Evolutionary conservation across 1,140 invertebrate genomes (phyloP).

Genomic region (Scaptomyza montana): DNA sequence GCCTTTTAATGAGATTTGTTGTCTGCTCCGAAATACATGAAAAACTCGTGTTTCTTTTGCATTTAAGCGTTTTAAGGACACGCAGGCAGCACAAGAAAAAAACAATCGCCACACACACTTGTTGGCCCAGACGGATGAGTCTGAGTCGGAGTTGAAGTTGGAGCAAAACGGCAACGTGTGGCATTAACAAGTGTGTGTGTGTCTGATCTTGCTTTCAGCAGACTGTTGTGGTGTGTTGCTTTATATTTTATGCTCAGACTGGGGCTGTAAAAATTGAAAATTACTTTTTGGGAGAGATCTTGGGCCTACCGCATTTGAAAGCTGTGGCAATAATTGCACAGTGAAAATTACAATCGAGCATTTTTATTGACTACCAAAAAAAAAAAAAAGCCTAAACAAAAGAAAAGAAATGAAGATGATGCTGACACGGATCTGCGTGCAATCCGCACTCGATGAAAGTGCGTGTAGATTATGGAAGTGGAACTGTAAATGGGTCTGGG

Average conservation of each 20-base stretch:
- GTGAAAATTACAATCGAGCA: constrained; percentile 76
- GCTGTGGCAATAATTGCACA: constrained; percentile 77
- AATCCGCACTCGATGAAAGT: constrained; percentile 59
- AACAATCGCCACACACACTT: constrained; percentile 23
- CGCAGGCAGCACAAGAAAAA: constrained; percentile 49
- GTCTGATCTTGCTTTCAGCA: neutral
- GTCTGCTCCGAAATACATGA: constrained; percentile 71
- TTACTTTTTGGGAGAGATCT: constrained; percentile 49
- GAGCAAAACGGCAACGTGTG: constrained; percentile 58
- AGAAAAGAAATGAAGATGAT: neutral
- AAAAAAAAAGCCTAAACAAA: neutral
- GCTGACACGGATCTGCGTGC: constrained; percentile 49
- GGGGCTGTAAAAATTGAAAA: constrained; percentile 79
- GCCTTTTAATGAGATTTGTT: constrained; percentile 82
- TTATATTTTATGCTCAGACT: constrained; percentile 67
- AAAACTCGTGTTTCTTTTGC: constrained; percentile 73
- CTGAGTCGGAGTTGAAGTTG: constrained; percentile 1
- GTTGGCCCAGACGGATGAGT: constrained; percentile 1
- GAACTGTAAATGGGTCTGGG: constrained; percentile 10
- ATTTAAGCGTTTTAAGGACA: constrained; percentile 71
- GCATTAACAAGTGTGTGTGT: constrained; percentile 61
- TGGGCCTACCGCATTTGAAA: constrained; percentile 73
- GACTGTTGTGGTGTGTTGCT: constrained; percentile 27
- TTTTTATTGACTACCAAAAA: constrained; percentile 69
- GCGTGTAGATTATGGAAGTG: constrained; percentile 62